Base-by-base conservation (phyloP, 2,797 vertebrate species). In the Syngnathus rostellatus region DNA sequence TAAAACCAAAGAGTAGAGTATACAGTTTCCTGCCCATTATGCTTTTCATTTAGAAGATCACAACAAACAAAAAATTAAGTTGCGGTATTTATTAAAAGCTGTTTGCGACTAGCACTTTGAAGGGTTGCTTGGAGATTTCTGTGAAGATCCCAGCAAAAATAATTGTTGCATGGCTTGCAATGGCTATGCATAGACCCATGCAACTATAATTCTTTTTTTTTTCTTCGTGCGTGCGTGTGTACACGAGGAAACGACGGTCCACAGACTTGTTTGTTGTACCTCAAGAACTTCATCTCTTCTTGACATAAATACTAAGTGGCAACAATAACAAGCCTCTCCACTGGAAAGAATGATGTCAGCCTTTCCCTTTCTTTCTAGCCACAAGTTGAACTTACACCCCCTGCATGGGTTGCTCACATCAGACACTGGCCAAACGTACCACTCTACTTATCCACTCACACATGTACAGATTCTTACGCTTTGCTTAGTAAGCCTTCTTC, bases 301-400 rank as follows among this genome's bases (percentile, higher is more conserved):
- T 8, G 17, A 40, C 17, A 67, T 65, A 62, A 65, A 72, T 75
- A 53, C 40, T 82, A 76, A 85, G 85, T 73, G 76, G 83, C 80
- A 86, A 81, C 77, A 88, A 87, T 79, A 89, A 88, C 85, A 87
- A 83, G 77, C 77, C 81, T 72, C 59, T 65, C 75, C 72, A 51
- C 78, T 90, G 89, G 88, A 91, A 89, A 80, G 74, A 89, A 76
- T 91, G 87, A 91, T 89, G 88, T 91, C 88, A 91, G 77, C 72
- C 50, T 69, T 72, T 72, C 69, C 73, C 43, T 62, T 75, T 64
- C 65, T 63, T 70, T 55, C 50, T 59, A 19, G 8, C 63, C 64
- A 71, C 58, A 63, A 31, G 64, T 64, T 74, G 76, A 80, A 76
- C 48, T 43, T 57, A 76, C 78, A 67, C 70, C 73, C 75, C 80